These are phyloP conservation scores for Synergus gifuensis DNA, from an alignment of 2,888 invertebrate genomes.

Conservation along the genomic window DNA sequence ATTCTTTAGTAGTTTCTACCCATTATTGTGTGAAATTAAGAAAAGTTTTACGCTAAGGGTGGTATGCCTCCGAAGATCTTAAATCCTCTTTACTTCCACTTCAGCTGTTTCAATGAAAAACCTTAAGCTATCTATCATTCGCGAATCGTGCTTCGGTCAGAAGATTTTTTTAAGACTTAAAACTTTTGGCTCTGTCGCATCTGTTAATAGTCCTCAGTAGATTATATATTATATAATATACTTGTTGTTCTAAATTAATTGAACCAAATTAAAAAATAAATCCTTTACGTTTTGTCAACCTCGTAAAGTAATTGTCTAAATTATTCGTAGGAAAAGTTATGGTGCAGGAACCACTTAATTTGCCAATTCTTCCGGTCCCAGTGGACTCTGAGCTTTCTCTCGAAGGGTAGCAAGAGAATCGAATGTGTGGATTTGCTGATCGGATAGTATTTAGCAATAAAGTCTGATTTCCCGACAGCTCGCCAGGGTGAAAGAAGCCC, in stretches of 20 bases:
- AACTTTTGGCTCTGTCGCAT: conserved; percentile 17
- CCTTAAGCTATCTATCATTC: conserved; percentile 74
- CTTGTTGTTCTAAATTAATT: too few relatives aligned
- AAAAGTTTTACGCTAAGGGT: conserved; percentile 62
- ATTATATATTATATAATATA: not conserved
- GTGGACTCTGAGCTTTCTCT: conserved; percentile 35
- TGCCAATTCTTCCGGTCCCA: conserved; percentile 27
- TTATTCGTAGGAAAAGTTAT: not conserved
- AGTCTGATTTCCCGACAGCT: conserved; percentile 74
- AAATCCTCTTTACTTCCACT: conserved; percentile 75
- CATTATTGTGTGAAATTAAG: conserved; percentile 66
- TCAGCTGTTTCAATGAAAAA: conserved; percentile 73
- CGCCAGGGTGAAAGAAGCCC: conserved; percentile 71
- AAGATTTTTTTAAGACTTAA: conserved; percentile 54
- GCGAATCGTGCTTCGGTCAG: conserved; percentile 71
- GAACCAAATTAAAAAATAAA: too few relatives aligned
- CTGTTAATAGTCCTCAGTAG: not conserved
- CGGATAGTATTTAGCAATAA: conserved; percentile 78
- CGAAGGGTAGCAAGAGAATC: conserved; percentile 20
- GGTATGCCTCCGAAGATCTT: conserved; percentile 68
- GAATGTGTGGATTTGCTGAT: conserved; percentile 74
- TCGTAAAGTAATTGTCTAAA: not conserved
- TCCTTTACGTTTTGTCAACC: not conserved
- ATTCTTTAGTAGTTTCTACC: conserved; percentile 50
- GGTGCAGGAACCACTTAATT: conserved; percentile 18